Evolutionary conservation across 2,888 invertebrate species (phyloP).

Genomic region (Pachliopta kotzebuea): DNA sequence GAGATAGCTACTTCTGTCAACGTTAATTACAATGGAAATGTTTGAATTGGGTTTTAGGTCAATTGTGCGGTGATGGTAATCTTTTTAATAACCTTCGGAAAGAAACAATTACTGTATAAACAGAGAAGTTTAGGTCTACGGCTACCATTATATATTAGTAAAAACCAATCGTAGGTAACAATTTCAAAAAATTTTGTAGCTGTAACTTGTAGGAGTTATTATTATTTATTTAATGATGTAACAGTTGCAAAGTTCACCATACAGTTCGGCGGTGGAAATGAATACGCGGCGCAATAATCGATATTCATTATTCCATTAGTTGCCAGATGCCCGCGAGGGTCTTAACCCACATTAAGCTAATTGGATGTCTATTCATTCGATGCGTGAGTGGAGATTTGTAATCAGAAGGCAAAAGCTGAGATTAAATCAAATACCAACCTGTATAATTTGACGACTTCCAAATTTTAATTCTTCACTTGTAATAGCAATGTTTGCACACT

Average conservation of each 20-base stretch:
- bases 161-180: background rate
- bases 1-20: background rate
- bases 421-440: conserved; percentile 12
- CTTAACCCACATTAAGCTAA: conserved; percentile 28
- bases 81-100: too few relatives aligned
- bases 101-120: too few relatives aligned
- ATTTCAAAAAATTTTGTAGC: too few relatives aligned
- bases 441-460: background rate
- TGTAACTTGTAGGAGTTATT: too few relatives aligned
- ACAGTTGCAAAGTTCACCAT: background rate
- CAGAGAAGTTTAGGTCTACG: too few relatives aligned
- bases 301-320: conserved; percentile 33
- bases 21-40: background rate
- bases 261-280: conserved; percentile 12
- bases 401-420: conserved; percentile 15
- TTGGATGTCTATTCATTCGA: conserved; percentile 28
- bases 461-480: background rate
- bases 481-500: too few relatives aligned
- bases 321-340: conserved; percentile 29
- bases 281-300: conserved; percentile 26
- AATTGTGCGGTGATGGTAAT: too few relatives aligned
- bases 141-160: too few relatives aligned
- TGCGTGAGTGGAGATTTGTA: conserved; percentile 21
- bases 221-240: background rate
- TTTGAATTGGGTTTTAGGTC: background rate